Percentiles rank a stretch among this genome's conserved stretches.
These are phyloP conservation scores for Patella pellucida DNA, from an alignment of 2,888 invertebrate genomes.

Conservation along the genomic window DNA sequence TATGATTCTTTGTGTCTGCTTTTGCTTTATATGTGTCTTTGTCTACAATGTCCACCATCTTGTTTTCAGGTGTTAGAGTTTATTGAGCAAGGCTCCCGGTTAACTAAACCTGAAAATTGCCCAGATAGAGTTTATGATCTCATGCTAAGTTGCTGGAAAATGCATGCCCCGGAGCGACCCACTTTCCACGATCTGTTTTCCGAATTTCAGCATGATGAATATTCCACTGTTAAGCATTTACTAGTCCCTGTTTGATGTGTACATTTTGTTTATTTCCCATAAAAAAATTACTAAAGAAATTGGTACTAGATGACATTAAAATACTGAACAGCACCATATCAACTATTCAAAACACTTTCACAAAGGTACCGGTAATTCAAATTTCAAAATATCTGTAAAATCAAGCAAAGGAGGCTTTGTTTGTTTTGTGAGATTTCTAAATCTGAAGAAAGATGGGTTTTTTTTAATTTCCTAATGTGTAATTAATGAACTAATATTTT, in stretches of 20 bases:
- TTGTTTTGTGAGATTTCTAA: too few relatives aligned
- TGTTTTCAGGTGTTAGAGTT: slow-evolving; percentile 81
- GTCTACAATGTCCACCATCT: background rate
- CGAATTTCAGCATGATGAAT: slow-evolving; percentile 51
- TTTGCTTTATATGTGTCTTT: background rate
- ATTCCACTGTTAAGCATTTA: slow-evolving; percentile 20
- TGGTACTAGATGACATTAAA: too few relatives aligned
- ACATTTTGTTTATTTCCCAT: too few relatives aligned
- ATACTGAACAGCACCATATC: too few relatives aligned
- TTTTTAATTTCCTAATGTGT: too few relatives aligned
- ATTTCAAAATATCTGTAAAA: too few relatives aligned
- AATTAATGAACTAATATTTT: too few relatives aligned
- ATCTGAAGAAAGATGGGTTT: too few relatives aligned
- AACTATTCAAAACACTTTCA: too few relatives aligned
- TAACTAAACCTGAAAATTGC: slow-evolving; percentile 83
- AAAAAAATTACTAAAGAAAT: too few relatives aligned
- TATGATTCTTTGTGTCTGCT: background rate
- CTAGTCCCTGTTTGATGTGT: background rate
- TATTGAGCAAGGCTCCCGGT: slow-evolving; percentile 85
- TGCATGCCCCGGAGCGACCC: slow-evolving; percentile 82
- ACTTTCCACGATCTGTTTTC: slow-evolving; percentile 75
- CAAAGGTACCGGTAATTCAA: too few relatives aligned
- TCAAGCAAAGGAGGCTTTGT: too few relatives aligned
- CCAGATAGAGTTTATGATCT: slow-evolving; percentile 85
- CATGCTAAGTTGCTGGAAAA: slow-evolving; percentile 90